phyloP scores from a whole-genome alignment of 1,140 invertebrate species.

The Drosophila burlai region DNA sequence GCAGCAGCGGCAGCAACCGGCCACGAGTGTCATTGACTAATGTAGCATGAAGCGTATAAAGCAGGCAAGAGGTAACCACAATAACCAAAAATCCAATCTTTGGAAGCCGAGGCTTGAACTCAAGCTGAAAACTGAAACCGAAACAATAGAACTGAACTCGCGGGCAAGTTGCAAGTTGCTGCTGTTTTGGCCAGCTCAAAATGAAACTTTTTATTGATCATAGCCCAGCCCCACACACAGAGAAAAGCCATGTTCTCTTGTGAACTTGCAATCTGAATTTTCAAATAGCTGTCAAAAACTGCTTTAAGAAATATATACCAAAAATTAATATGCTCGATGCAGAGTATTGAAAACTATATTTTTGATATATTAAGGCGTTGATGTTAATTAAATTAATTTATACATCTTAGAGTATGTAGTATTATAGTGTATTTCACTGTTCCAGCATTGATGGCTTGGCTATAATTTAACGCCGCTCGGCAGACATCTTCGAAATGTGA shows the following conservation, averaged over 20 bases:
- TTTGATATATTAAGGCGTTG: background rate
- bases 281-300: background rate
- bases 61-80: conserved; percentile 62
- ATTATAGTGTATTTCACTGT: conserved; percentile 8
- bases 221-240: conserved; percentile 22
- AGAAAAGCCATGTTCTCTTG: background rate
- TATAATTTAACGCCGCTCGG: conserved; percentile 63
- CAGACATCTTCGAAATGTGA: conserved; percentile 68
- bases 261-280: background rate
- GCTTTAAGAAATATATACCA: background rate
- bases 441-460: conserved; percentile 32
- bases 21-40: conserved; percentile 74
- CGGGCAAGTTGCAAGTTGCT: conserved; percentile 31
- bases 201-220: conserved; percentile 13
- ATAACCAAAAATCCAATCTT: conserved; percentile 62
- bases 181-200: conserved; percentile 17
- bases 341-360: no score
- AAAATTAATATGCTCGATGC: no score
- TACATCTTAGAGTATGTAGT: background rate
- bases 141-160: conserved; percentile 68
- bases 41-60: conserved; percentile 78
- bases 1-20: conserved; percentile 26
- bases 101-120: conserved; percentile 30
- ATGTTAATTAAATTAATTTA: background rate
- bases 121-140: conserved; percentile 31